Conservation (phyloP, 2,888 invertebrate species). For the Smittia sp. region DNA sequence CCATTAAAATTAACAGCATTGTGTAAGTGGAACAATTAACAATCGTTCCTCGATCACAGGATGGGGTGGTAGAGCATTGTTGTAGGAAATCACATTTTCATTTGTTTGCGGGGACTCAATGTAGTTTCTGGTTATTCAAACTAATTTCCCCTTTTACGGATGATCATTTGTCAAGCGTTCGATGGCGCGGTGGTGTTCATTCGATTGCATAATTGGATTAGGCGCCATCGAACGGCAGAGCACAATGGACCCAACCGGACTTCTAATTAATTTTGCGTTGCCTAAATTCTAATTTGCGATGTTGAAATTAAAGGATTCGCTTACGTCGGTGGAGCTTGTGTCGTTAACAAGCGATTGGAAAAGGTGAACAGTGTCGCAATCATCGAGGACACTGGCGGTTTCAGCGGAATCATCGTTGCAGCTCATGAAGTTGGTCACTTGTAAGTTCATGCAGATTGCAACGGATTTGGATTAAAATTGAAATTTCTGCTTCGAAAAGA, state of each 20-base stretch:
- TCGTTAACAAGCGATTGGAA: slow-evolving; percentile 90
- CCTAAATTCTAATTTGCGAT: neutral
- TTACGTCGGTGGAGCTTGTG: slow-evolving; percentile 93
- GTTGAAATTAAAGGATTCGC: slow-evolving; percentile 72
- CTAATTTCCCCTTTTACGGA: slow-evolving; percentile 22
- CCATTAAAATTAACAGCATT: slow-evolving; percentile 34
- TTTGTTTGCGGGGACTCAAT: neutral
- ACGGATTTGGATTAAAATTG: neutral
- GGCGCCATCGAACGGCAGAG: neutral
- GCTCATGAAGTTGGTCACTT: slow-evolving; percentile 96
- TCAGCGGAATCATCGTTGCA: slow-evolving; percentile 93
- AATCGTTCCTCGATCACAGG: neutral
- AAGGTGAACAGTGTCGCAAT: slow-evolving; percentile 96
- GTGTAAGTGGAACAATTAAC: slow-evolving; percentile 32
- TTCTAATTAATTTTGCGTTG: neutral
- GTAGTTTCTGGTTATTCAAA: slow-evolving; percentile 6
- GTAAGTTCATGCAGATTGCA: slow-evolving; percentile 62
- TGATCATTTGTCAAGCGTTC: neutral
- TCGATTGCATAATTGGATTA: slow-evolving; percentile 34
- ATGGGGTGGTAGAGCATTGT: neutral
- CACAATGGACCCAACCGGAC: neutral
- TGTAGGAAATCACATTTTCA: neutral
- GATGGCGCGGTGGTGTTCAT: neutral
- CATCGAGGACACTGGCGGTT: slow-evolving; percentile 94
- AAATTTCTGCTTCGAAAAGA: slow-evolving; percentile 54